A percentile compares a stretch with the other conserved stretches of the same genome.
Evolutionary conservation across 2,113 vertebrate species (phyloP).

Genomic region (Mystacornis crossleyi): DNA sequence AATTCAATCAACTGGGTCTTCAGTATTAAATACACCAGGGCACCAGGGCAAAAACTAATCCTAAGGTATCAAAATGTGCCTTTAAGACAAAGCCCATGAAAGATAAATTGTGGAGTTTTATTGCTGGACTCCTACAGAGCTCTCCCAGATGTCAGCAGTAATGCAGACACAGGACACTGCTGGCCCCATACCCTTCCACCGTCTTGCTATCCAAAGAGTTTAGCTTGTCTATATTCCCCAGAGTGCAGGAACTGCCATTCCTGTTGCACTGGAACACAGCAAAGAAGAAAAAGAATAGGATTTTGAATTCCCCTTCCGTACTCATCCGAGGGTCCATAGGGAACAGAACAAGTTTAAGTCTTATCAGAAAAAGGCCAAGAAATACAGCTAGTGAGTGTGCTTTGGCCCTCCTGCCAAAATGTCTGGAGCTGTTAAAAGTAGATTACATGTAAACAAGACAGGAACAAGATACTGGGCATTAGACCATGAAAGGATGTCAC

Average conservation of each 20-base stretch:
- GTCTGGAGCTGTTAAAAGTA: slow-evolving; percentile 3
- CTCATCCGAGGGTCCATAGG: accelerated
- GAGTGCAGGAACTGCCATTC: neutral
- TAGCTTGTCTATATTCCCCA: neutral
- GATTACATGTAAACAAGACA: slow-evolving; percentile 51
- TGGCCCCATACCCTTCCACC: neutral
- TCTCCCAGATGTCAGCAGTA: neutral
- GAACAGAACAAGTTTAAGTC: neutral
- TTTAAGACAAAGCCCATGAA: neutral
- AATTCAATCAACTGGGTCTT: neutral
- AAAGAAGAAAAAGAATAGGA: neutral
- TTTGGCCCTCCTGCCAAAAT: slow-evolving; percentile 4
- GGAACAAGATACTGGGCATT: neutral
- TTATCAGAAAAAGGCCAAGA: slow-evolving; percentile 1
- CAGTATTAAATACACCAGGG: neutral
- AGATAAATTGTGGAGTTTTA: neutral
- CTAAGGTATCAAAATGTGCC: neutral
- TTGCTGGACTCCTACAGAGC: neutral
- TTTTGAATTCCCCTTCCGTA: neutral
- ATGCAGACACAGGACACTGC: neutral
- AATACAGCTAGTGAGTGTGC: neutral
- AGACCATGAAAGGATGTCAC: slow-evolving; percentile 35
- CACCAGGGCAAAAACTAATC: neutral
- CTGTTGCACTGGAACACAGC: neutral
- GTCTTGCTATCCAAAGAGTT: neutral